Percentiles rank a stretch among this genome's conserved stretches.
Conservation (phyloP, 2,888 invertebrate genomes). For the Miltochrista miniata region DNA sequence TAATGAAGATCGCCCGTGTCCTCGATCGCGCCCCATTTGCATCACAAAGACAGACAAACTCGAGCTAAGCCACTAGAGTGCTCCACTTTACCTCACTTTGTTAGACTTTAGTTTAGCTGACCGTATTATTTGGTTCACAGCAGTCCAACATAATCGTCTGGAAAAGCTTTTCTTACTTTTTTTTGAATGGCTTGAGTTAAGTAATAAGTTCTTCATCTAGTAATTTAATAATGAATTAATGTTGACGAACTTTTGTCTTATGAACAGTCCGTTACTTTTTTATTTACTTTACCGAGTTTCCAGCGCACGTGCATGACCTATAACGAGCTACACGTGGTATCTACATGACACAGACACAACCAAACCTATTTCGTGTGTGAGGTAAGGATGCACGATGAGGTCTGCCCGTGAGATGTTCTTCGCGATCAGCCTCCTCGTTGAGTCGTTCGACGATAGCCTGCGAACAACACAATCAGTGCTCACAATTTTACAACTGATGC, state of each 20-base stretch:
- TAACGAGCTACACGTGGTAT: no score
- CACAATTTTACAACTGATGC: no score
- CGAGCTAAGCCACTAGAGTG: background rate
- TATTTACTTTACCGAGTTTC: no score
- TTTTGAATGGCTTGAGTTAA: no score
- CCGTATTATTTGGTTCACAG: background rate
- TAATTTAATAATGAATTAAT: no score
- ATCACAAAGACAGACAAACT: slow-evolving; percentile 1
- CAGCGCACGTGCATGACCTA: no score
- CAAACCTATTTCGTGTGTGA: slow-evolving; percentile 22
- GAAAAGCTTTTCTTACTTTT: background rate
- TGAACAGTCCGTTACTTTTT: no score
- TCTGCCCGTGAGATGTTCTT: slow-evolving; percentile 53
- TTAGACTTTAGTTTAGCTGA: background rate
- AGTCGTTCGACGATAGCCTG: slow-evolving; percentile 61
- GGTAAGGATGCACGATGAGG: slow-evolving; percentile 49
- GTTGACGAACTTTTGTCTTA: no score
- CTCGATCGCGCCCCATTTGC: slow-evolving; percentile 2
- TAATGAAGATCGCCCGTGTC: background rate
- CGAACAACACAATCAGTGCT: no score
- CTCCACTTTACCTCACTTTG: background rate
- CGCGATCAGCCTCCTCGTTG: slow-evolving; percentile 46
- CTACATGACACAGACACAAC: no score
- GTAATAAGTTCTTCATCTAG: no score
- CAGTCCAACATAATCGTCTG: background rate